These are phyloP conservation scores for Thomomys bottae DNA, from an alignment of 2,113 vertebrate species.

Conservation along the genomic window DNA sequence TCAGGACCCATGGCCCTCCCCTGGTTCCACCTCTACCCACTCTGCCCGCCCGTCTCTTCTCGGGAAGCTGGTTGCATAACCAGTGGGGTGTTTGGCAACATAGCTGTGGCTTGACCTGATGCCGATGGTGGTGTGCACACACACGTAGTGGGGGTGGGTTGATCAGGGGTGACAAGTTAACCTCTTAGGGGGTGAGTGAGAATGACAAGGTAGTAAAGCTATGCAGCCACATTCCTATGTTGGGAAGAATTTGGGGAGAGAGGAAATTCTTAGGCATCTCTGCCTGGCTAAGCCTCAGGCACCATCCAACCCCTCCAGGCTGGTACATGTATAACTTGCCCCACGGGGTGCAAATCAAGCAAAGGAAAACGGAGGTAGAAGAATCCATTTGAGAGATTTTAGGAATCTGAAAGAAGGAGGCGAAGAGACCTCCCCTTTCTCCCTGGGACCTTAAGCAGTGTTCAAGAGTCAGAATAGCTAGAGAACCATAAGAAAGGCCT, in stretches of 20 bases:
- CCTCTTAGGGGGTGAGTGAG: neutral
- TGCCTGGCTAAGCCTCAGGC: neutral
- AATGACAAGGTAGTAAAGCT: neutral
- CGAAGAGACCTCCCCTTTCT: neutral
- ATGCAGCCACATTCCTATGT: neutral
- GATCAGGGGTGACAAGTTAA: conserved; percentile 46
- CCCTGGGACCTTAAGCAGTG: neutral
- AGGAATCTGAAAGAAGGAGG: neutral
- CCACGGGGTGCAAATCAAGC: neutral
- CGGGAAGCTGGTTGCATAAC: conserved; percentile 82
- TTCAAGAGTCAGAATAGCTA: neutral
- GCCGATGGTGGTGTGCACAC: conserved; percentile 68
- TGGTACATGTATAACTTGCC: neutral
- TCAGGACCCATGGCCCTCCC: conserved; percentile 73
- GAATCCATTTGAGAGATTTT: neutral
- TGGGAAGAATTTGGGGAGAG: too few relatives aligned
- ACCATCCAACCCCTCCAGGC: neutral
- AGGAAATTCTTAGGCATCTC: conserved; percentile 8
- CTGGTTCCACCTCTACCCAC: conserved; percentile 74
- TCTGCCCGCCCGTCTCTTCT: conserved; percentile 70
- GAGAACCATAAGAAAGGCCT: neutral
- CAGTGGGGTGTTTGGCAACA: conserved; percentile 78
- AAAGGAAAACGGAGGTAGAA: conserved; percentile 16
- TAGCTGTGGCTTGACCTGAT: conserved; percentile 78
- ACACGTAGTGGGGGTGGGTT: conserved; percentile 24